Conservation (phyloP, 2,113 vertebrate species). For the Beaufortia kweichowensis region DNA sequence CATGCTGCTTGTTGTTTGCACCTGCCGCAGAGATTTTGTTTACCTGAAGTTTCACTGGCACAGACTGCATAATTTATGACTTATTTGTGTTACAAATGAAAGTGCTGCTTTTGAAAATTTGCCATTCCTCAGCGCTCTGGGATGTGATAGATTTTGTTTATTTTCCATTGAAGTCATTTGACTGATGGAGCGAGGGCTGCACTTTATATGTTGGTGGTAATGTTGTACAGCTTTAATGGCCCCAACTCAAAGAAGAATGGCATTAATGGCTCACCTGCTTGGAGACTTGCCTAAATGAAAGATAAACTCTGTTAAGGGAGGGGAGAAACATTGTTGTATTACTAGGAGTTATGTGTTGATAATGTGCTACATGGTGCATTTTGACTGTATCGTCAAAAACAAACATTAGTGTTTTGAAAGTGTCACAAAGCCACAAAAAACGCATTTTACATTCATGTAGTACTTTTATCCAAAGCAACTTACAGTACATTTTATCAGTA, state of each 20-base stretch:
- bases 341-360: not conserved
- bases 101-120: slow-evolving; percentile 59
- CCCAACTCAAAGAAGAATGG: slow-evolving; percentile 25
- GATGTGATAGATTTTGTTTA: slow-evolving; percentile 70
- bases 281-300: slow-evolving; percentile 4
- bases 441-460: not conserved
- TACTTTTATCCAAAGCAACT: too few relatives aligned
- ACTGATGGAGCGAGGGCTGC: slow-evolving; percentile 61
- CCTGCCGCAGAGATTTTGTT: slow-evolving; percentile 19
- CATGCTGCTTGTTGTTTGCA: not conserved
- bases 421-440: not conserved
- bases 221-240: slow-evolving; percentile 31
- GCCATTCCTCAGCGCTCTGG: slow-evolving; percentile 53
- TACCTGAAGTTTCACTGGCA: slow-evolving; percentile 2
- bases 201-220: slow-evolving; percentile 40
- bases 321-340: not conserved
- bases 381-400: not conserved
- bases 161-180: slow-evolving; percentile 55
- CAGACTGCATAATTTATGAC: slow-evolving; percentile 58
- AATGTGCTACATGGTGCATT: not conserved
- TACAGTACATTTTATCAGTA: too few relatives aligned
- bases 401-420: too few relatives aligned
- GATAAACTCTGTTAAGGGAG: not conserved
- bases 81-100: slow-evolving; percentile 51
- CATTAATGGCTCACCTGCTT: slow-evolving; percentile 23